Base-by-base conservation (phyloP, 2,113 vertebrate species). In the Apeltes quadracus region DNA sequence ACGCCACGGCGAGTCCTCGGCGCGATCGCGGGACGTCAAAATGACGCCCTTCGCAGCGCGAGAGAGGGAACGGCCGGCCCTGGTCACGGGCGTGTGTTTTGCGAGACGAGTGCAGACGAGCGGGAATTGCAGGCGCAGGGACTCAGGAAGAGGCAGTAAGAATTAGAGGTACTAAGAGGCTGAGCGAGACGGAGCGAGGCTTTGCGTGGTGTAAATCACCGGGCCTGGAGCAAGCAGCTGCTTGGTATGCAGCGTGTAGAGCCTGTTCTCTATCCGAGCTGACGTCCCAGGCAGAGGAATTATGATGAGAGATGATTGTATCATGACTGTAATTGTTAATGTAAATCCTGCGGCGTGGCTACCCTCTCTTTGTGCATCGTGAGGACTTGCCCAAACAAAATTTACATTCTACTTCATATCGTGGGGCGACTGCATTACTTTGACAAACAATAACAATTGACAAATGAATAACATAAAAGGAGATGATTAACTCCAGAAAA, bases 401-500 rank as follows among this genome's bases (percentile, higher is more conserved):
- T 92, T 92, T 88, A 90, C 85, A 82, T 89, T 86, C 81, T 87
- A 85, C 90, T 91, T 87, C 84, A 88, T 74, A 81, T 72, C 66
- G 25, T 61, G 68, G 64, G 72, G 83, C 71, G 83, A 80, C 78
- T 69, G 85, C 84, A 86, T 85, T 84, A 88, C 81, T 87, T 81
- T 81, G 87, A 88, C 86, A 89, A 91, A 92, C 90, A 92, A 92
- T 91, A 91, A 90, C 85, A 81, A 66, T 16, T 88, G 90, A 92
- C 90, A 90, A 92, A 92, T 90, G 85, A 89, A 87, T 68, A 89
- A 88, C 89, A 89, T 91, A 90, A 90, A 90, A 87, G 89, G 80
- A 85, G 88, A 92, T 92, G 88, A 93, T 92, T 93, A 92, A 92
- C 86, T 91, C 86, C 69, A 83, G 76, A 84, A 81, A 91, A 89